These are phyloP conservation scores for Salmo trutta DNA, from an alignment of 2,797 vertebrate genomes.

Conservation along the genomic window DNA sequence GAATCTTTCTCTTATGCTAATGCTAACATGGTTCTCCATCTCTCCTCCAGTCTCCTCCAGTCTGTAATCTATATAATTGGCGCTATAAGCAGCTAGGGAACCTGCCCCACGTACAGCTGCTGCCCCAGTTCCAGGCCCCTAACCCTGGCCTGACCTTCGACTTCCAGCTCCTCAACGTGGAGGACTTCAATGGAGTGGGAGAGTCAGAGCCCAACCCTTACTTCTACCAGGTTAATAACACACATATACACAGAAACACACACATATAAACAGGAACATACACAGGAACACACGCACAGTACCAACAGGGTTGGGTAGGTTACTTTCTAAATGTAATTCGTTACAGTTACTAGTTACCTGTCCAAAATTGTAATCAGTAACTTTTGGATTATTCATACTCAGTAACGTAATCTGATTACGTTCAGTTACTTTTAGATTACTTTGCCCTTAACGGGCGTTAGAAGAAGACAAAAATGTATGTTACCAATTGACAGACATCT, in stretches of 20 bases:
- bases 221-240: slow-evolving; percentile 78
- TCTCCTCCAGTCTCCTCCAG: slow-evolving; percentile 81
- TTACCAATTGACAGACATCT: no score
- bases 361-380: no score
- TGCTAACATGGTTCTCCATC: background rate
- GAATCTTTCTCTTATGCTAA: background rate
- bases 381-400: no score
- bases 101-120: slow-evolving; percentile 92
- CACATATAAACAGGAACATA: background rate
- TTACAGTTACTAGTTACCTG: no score
- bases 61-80: slow-evolving; percentile 98
- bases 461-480: no score
- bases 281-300: background rate
- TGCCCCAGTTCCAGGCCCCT: slow-evolving; percentile 92
- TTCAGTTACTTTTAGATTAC: no score
- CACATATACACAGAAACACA: slow-evolving; percentile 3
- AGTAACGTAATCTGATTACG: no score
- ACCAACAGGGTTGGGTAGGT: no score
- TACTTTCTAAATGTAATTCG: no score
- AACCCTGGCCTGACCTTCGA: slow-evolving; percentile 93
- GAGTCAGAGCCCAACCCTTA: slow-evolving; percentile 98
- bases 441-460: no score
- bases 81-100: slow-evolving; percentile 97
- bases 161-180: slow-evolving; percentile 96
- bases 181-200: slow-evolving; percentile 96